phyloP scores from a whole-genome alignment of 2,888 invertebrate species.

The Cerastis rubricosa region DNA sequence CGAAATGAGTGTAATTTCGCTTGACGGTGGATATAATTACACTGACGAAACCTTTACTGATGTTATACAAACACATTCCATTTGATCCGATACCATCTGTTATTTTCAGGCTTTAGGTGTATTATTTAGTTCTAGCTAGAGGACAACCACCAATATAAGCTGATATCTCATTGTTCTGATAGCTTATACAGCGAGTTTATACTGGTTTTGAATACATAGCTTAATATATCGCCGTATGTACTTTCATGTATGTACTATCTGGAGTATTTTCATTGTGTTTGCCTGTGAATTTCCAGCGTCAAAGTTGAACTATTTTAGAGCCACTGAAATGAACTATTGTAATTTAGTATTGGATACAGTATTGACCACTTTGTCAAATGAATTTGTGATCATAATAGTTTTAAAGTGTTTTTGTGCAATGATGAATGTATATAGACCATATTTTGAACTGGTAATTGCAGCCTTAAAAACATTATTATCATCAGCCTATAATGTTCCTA shows the following conservation, averaged over 20 bases:
- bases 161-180: too few species aligned
- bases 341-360: not conserved
- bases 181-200: too few species aligned
- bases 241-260: not conserved
- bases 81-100: conserved; percentile 26
- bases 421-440: not conserved
- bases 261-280: not conserved
- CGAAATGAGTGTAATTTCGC: conserved; percentile 26
- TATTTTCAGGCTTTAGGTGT: not conserved
- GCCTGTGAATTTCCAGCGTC: not conserved
- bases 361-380: not conserved
- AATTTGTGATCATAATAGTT: not conserved
- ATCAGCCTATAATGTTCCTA: too few species aligned
- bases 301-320: not conserved
- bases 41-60: not conserved
- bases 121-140: conserved; percentile 15
- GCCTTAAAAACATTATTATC: too few species aligned
- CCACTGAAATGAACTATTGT: not conserved
- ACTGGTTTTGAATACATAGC: too few species aligned
- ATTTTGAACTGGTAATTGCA: not conserved
- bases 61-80: conserved; percentile 17
- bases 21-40: conserved; percentile 36
- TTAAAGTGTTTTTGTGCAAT: not conserved
- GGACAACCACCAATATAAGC: not conserved
- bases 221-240: not conserved